Percentiles rank a stretch among this genome's conserved stretches.
phyloP scores from a whole-genome alignment of 2,113 vertebrate species.

The Oryzias woworae region DNA sequence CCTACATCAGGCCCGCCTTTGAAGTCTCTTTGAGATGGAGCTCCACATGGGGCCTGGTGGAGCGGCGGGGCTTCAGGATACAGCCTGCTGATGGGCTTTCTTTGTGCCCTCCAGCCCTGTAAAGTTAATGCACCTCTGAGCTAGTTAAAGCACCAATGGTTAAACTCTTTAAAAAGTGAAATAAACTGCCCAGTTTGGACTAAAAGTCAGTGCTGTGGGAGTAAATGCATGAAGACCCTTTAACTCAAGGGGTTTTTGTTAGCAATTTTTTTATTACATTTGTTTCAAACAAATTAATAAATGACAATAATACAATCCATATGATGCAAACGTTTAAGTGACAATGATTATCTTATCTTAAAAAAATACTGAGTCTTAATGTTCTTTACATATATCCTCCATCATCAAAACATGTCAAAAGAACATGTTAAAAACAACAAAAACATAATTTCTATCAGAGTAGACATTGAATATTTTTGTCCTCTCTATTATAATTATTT shows the following conservation, averaged over 20 bases:
- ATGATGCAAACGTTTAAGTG: too few relatives aligned
- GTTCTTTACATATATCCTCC: too few relatives aligned
- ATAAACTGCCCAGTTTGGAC: slow-evolving; percentile 15
- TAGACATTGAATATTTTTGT: too few relatives aligned
- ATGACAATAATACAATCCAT: too few relatives aligned
- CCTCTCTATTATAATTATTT: slow-evolving; percentile 19
- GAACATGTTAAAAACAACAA: too few relatives aligned
- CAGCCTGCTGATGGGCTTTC: slow-evolving; percentile 35
- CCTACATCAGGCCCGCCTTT: slow-evolving; percentile 56
- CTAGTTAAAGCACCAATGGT: slow-evolving; percentile 11
- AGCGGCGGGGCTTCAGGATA: slow-evolving; percentile 57
- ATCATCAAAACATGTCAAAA: too few relatives aligned
- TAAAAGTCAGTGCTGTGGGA: not conserved
- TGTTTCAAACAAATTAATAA: too few relatives aligned
- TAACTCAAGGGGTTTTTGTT: too few relatives aligned
- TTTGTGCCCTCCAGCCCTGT: slow-evolving; percentile 33
- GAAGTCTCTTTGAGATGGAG: slow-evolving; percentile 61
- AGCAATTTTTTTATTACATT: too few relatives aligned
- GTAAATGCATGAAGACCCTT: not conserved
- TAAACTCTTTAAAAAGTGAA: slow-evolving; percentile 26
- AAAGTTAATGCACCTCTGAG: slow-evolving; percentile 27
- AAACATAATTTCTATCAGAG: too few relatives aligned
- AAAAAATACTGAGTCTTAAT: too few relatives aligned
- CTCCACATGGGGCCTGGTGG: slow-evolving; percentile 46
- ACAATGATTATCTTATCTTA: too few relatives aligned